Evolutionary conservation across 2,797 vertebrate species (phyloP).

Genomic region (Poeciliopsis presidionis): DNA sequence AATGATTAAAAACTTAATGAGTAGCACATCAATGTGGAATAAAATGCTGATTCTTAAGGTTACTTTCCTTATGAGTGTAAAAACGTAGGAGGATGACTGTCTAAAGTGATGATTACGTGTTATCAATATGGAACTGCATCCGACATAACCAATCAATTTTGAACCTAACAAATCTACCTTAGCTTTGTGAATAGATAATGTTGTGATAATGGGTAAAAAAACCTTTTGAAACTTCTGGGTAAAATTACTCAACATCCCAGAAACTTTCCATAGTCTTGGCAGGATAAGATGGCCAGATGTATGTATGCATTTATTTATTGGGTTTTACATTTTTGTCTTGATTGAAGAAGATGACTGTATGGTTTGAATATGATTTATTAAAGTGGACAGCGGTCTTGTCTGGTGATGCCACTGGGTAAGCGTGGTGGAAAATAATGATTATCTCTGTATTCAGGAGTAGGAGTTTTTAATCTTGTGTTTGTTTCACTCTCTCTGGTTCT

Average conservation of each 20-base stretch:
- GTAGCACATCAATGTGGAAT: not conserved
- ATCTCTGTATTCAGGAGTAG: not conserved
- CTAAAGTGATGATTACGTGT: not conserved
- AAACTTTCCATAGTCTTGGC: not conserved
- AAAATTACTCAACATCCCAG: not conserved
- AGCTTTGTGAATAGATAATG: not conserved
- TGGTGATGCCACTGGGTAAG: not conserved
- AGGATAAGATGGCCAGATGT: too few relatives aligned
- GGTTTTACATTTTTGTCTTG: too few relatives aligned
- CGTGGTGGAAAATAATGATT: not conserved
- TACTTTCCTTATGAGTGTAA: not conserved
- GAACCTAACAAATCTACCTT: not conserved
- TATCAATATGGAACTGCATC: not conserved
- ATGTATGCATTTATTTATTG: too few relatives aligned
- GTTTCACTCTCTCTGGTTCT: not conserved
- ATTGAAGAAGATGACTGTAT: too few relatives aligned
- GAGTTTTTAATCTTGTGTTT: not conserved
- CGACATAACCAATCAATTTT: not conserved
- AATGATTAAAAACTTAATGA: not conserved
- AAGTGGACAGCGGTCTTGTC: not conserved
- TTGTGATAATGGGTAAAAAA: not conserved
- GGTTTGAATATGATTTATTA: not conserved
- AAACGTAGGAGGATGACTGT: not conserved
- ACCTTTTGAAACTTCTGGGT: not conserved
- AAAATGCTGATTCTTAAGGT: not conserved